Evolutionary conservation across 30 jellyfish, hydroid and myxozoan genomes (phyloP), one percentile per base, ranked within the genome.

Genomic region (Catostylus mosaicus): DNA sequence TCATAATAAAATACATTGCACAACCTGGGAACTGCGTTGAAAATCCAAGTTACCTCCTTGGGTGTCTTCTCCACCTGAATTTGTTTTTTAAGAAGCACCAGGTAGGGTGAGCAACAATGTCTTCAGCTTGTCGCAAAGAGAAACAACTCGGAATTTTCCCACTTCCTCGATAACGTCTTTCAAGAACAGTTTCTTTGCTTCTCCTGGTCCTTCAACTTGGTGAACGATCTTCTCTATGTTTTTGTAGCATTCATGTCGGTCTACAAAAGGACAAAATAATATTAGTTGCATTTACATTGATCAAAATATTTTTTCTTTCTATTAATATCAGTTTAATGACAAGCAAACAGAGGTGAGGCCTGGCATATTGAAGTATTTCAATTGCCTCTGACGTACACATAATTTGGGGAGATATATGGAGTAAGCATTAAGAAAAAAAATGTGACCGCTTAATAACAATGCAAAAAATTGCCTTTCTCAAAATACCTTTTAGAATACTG

Each of bases 101-200:
- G 71, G 19, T 37, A 59, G 71, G 38, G 48, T 61, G 37, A 23
- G 83, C 8, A 22, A 30, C 77, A 76, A 56, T 0, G 50, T 27
- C 23, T 68, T 87, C 77, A 87, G 64, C 29, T 72, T 77, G 0
- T 78, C 91, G 6, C 70, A 59, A 12, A 78, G 10, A 5, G 90
- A 40, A 0, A 29, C 35, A 46, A 87, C 18, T 68, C 56, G 70
- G 80, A 87, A 87, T 32, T 78, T 87, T 29, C 37, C 78, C 1
- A 80, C 96, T 61, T 87, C 96, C 5, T 51, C 91, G 33, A 87
- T 78, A 45, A 71, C 45, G 77, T 87, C 91, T 43, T 67, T 68
- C 33, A 70, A 48, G 61, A 87, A 87, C 65, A 87, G 70, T n/a
- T 74, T 43, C 73, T 78, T 87, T 40, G 59, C 87, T 67, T 87